Base-by-base conservation (phyloP, 2,888 invertebrate species). In the Acronicta psi region DNA sequence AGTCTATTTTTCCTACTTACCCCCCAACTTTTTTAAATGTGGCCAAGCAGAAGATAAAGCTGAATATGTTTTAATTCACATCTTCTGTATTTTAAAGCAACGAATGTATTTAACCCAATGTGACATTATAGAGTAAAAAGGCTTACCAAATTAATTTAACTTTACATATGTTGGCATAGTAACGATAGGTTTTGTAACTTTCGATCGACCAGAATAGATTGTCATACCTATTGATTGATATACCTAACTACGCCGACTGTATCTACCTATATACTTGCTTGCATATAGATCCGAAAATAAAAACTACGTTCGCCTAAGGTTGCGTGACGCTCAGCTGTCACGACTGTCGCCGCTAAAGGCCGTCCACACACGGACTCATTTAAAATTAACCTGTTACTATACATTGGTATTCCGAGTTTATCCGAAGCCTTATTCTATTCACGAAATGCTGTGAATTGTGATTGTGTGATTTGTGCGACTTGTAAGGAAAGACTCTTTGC, bases 301-400 rank as follows among this genome's bases (percentile, higher is more conserved):
- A 69, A 67, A 52, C 51, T 55, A 71, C 54, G 54, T 38, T 60
- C n/a, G 31, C 16, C 41, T 20, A 10, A 23, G 49, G 47, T 72
- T 45, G 72, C 77, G 75, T 75, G 75, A 42, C 52, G 58, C 16
- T 25, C 9, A 6, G 41, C 14, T 59, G 41, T 46, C 74, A 71
- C 75, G 74, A 60, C 58, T 64, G 64, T 60, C 63, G 40, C 36
- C 59, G 53, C 63, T 63, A 70, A 58, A 71, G 68, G 70, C 63
- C 73, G 63, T 45, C 53, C 63, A 66, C 69, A 71, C 76, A 74
- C 66, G 65, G 55, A 37, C 71, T 68, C 54, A 72, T 80, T 78
- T 77, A 80, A 67, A 81, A 79, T 80, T 81, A 56, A 81, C 69
- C 43, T 62, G 62, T 61, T 64, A 62, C 62, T 61, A 3, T 10